A percentile compares a stretch with the other conserved stretches of the same genome.
These are phyloP conservation scores for Sminthopsis crassicaudata DNA, from an alignment of 2,113 vertebrate species.

Conservation along the genomic window DNA sequence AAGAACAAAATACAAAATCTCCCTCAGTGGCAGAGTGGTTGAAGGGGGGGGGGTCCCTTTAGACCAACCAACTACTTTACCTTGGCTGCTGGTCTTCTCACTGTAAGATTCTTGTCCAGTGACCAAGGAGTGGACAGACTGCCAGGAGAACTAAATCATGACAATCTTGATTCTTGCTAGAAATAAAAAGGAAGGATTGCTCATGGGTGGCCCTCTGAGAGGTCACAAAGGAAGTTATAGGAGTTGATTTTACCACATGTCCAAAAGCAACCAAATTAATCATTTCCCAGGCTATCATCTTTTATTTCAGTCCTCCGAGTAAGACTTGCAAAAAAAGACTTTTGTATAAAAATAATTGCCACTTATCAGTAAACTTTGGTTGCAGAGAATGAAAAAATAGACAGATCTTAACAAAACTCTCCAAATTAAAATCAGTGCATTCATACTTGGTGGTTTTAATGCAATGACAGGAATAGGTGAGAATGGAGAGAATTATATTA, in stretches of 20 bases:
- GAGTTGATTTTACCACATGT: not conserved
- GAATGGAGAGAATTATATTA: not conserved
- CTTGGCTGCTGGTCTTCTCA: not conserved
- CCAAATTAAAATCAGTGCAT: not conserved
- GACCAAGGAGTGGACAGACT: not conserved
- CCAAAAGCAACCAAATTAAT: not conserved
- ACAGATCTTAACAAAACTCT: not conserved
- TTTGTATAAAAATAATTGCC: not conserved
- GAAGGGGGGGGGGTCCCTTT: not conserved
- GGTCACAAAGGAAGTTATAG: not conserved
- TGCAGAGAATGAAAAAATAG: not conserved
- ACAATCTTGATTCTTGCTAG: not conserved
- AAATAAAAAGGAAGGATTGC: not conserved
- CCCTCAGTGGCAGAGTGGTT: not conserved
- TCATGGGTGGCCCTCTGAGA: not conserved
- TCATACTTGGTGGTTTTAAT: not conserved
- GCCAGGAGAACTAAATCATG: not conserved
- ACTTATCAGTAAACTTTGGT: not conserved
- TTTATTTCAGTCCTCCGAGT: not conserved
- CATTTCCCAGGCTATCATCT: not conserved
- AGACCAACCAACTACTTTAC: not conserved
- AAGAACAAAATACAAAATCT: not conserved
- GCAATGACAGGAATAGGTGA: not conserved
- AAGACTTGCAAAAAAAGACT: not conserved
- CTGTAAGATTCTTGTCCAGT: not conserved